phyloP scores from a whole-genome alignment of 2,888 invertebrate genomes.

The Drosophila melanocephala region DNA sequence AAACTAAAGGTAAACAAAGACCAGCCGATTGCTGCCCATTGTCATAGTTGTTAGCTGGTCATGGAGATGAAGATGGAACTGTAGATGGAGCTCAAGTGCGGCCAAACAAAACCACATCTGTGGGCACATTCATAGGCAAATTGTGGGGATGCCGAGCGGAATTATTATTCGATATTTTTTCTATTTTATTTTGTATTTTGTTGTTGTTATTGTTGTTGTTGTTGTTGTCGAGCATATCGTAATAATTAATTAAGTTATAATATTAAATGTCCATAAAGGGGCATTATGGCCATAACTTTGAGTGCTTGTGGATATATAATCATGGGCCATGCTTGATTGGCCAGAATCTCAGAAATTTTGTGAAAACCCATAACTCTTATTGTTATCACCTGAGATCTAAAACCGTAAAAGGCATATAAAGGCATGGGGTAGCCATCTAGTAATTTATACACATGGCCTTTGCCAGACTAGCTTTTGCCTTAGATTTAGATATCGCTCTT shows the following conservation, averaged over 20 bases:
- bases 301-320: constrained; percentile 54
- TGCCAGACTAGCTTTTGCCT: constrained; percentile 20
- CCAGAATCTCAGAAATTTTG: constrained; percentile 50
- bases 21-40: constrained; percentile 35
- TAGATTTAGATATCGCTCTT: constrained; percentile 8
- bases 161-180: constrained; percentile 24
- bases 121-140: constrained; percentile 63
- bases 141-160: constrained; percentile 53
- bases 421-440: neutral
- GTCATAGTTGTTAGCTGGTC: constrained; percentile 13
- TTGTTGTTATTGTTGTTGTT: constrained; percentile 18
- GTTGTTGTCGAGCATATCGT: constrained; percentile 52
- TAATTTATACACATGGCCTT: constrained; percentile 19
- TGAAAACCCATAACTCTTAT: constrained; percentile 65
- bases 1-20: constrained; percentile 19
- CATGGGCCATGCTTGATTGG: constrained; percentile 65
- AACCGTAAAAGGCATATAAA: constrained; percentile 24
- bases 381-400: constrained; percentile 63
- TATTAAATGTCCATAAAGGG: constrained; percentile 77
- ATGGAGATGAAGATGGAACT: neutral
- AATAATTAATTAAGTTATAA: constrained; percentile 80
- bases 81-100: constrained; percentile 5
- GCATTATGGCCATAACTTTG: constrained; percentile 76
- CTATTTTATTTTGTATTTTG: constrained; percentile 4
- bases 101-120: constrained; percentile 14